These are phyloP conservation scores for Basileuterus tristriatus DNA, from an alignment of 2,797 vertebrate species.

Conservation along the genomic window DNA sequence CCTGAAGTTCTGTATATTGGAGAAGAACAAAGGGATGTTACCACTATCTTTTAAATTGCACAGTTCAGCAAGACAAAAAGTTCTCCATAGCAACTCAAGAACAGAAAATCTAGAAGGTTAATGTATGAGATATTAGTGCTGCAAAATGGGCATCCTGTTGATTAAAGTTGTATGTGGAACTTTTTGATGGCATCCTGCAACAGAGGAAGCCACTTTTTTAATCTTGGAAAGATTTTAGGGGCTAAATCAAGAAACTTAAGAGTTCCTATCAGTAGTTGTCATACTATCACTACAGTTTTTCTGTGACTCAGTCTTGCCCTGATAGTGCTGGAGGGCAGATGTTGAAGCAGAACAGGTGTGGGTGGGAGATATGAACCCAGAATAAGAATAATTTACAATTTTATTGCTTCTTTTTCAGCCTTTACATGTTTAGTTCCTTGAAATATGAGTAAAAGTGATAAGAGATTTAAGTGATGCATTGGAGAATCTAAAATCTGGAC, in stretches of 20 bases:
- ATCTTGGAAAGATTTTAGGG: neutral
- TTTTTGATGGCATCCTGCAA: neutral
- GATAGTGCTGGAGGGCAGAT: neutral
- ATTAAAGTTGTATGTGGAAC: neutral
- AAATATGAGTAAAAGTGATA: neutral
- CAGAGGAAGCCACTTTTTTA: neutral
- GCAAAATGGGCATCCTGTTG: neutral
- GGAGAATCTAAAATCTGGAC: neutral
- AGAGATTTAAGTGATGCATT: neutral
- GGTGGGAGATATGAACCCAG: neutral
- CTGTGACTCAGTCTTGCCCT: neutral
- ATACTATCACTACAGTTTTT: neutral
- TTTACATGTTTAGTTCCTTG: neutral
- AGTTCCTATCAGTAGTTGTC: neutral
- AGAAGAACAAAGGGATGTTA: neutral
- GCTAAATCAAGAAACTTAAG: neutral
- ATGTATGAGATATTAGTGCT: neutral
- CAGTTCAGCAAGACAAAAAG: neutral
- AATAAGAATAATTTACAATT: neutral
- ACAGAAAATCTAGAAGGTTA: neutral
- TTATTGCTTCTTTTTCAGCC: neutral
- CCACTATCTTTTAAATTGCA: rapidly evolving
- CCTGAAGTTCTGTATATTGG: neutral
- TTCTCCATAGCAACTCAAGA: neutral
- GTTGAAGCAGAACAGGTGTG: neutral